Base-by-base conservation (phyloP, 2,888 invertebrate genomes). In the Bimastos eiseni region DNA sequence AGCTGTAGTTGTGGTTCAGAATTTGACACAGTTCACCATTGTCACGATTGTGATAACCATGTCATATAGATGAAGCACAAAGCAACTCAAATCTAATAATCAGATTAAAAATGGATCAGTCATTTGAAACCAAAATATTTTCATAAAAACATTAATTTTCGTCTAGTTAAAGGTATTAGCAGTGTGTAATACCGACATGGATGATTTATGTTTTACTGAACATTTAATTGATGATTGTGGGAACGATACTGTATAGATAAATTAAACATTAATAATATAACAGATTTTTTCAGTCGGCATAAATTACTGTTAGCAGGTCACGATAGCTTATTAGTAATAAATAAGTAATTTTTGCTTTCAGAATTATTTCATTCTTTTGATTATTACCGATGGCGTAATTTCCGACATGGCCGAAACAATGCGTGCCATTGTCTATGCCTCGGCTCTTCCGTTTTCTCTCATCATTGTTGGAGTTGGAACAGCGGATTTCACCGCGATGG, bases 381-480 rank as follows among this genome's bases (percentile, higher is more conserved):
- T 95, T 90, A 92, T 95, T 90, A 95, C 95, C 0, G 95, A 95
- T 92, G 95, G 95, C 33, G 94, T 93, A 6, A 93, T 95, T 55
- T 93, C 94, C 90, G 95, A 95, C 92, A 94, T 95, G 93, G 93
- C 93, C 37, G 92, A 94, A 33, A 94, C 95, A 0, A 92, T 93
- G 70, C 90, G 93, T n/a, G 94, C 95, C 70, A 94, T 95, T 44
- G 94, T 95, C 11, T 91, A 93, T 88, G 94, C 94, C 30, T 94
- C 95, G n/a, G 90, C 92, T 37, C 93, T 95, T 19, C 95, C 95
- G 37, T 94, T 95, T 94, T 95, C 95, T 17, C 91, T 95, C 90
- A 95, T 95, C 92, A 95, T 95, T 55, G 94, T 95, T 3, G 95
- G 95, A 24, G 94, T 95, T 6, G 95, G 95, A 0, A 90, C 92